Base-by-base conservation (phyloP, 1,140 invertebrate genomes). In the Copidosoma floridanum region DNA sequence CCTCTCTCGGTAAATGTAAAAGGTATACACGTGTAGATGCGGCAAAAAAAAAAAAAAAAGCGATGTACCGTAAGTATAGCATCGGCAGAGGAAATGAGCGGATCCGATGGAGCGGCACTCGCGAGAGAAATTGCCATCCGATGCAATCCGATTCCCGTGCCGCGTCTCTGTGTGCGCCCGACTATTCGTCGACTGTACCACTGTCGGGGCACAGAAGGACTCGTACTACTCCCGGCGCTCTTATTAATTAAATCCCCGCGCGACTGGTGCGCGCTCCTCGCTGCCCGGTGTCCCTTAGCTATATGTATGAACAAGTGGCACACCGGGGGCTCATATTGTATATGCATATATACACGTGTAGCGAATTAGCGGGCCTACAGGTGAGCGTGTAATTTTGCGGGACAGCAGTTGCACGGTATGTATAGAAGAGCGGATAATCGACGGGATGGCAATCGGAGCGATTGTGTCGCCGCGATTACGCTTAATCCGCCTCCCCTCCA, bases 391-490 rank as follows among this genome's bases (percentile, higher is more conserved):
- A 73, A 76, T 73, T 74, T 66, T 71, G 71, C 65, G 54, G 54
- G 57, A 43, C 66, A 57, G 65, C n/a, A n/a, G n/a, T n/a, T n/a
- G n/a, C n/a, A n/a, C n/a, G n/a, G n/a, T n/a, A n/a, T n/a, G n/a
- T n/a, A n/a, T n/a, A n/a, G n/a, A n/a, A n/a, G n/a, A n/a, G n/a
- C n/a, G n/a, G 70, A 69, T 67, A 68, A 72, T 76, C 71, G 71
- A 67, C 50, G 20, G 59, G 57, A 48, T 60, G 56, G 48, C 66
- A 75, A 71, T 74, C 67, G 68, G 48, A 69, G 69, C 72, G 71
- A 75, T 77, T 75, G 73, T 68, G 71, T 75, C 69, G 67, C 60
- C 56, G 65, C 68, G 68, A 76, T 75, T 74, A 73, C 68, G 56
- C 47, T 59, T 68, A 64, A 68, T 66, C 62, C 63, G 56, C 35